These are phyloP conservation scores for Chromis chromis DNA, from an alignment of 2,797 vertebrate species.

Conservation along the genomic window DNA sequence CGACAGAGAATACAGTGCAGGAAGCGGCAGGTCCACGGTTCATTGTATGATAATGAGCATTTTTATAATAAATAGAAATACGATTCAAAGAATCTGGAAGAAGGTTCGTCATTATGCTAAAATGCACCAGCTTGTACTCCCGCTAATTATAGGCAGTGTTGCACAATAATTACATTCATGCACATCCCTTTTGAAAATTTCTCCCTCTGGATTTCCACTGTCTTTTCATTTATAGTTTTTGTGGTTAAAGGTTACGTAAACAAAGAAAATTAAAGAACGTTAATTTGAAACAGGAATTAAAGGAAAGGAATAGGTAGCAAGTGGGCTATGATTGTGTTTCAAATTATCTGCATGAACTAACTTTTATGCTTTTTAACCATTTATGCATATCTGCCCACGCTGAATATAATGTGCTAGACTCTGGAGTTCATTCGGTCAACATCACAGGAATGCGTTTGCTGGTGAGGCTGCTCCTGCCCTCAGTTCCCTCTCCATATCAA, in stretches of 20 bases:
- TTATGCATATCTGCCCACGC: slow-evolving; percentile 15
- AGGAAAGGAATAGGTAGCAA: slow-evolving; percentile 23
- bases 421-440: slow-evolving; percentile 38
- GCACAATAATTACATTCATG: slow-evolving; percentile 67
- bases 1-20: slow-evolving; percentile 28
- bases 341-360: background rate
- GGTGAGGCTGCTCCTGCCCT: slow-evolving; percentile 65
- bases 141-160: slow-evolving; percentile 67
- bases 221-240: slow-evolving; percentile 30
- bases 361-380: slow-evolving; percentile 16
- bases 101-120: slow-evolving; percentile 40
- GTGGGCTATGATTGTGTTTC: background rate
- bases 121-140: slow-evolving; percentile 44
- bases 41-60: slow-evolving; percentile 50
- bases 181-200: slow-evolving; percentile 51
- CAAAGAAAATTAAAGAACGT: background rate
- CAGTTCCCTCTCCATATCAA: slow-evolving; percentile 66
- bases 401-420: slow-evolving; percentile 2
- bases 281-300: slow-evolving; percentile 16
- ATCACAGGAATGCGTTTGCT: slow-evolving; percentile 53
- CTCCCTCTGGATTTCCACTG: slow-evolving; percentile 56
- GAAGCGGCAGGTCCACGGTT: slow-evolving; percentile 40
- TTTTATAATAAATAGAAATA: slow-evolving; percentile 40
- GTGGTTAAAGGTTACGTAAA: slow-evolving; percentile 30
- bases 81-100: slow-evolving; percentile 56